Evolutionary conservation across 2,888 invertebrate species (phyloP).

Genomic region (Uropetala carovei): DNA sequence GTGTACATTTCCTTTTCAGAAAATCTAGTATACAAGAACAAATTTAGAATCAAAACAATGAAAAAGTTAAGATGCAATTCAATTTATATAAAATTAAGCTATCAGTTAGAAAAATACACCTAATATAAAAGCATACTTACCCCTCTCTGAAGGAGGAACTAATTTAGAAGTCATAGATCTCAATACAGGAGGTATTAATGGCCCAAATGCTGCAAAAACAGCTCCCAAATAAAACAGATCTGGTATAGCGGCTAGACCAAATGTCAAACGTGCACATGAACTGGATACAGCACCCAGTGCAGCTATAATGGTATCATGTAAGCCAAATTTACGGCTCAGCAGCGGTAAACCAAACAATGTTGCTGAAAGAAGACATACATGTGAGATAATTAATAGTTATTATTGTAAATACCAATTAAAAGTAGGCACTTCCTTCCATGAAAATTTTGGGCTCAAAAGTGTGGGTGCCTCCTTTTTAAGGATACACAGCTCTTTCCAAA

Average conservation of each 20-base stretch:
- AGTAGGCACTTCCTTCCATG: conserved; percentile 76
- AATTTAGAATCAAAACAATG: no score
- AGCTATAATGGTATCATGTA: conserved; percentile 77
- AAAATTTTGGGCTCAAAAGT: conserved; percentile 80
- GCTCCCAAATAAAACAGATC: conserved; percentile 85
- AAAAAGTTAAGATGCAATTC: no score
- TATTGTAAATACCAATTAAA: not conserved
- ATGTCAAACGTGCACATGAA: conserved; percentile 82
- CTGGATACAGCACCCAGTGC: conserved; percentile 85
- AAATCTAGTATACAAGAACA: not conserved
- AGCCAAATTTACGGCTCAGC: conserved; percentile 62
- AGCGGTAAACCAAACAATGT: conserved; percentile 62
- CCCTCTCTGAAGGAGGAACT: conserved; percentile 84
- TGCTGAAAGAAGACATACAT: conserved; percentile 16
- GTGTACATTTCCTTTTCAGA: not conserved
- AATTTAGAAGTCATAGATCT: conserved; percentile 90
- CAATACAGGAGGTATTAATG: conserved; percentile 86
- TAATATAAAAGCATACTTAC: conserved; percentile 72
- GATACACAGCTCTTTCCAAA: not conserved
- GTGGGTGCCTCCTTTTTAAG: not conserved
- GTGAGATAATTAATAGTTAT: not conserved
- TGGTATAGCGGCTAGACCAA: conserved; percentile 79
- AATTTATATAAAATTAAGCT: no score
- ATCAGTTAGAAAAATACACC: no score
- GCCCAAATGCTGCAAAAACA: conserved; percentile 85